Percentiles rank a stretch among this genome's conserved stretches.
phyloP scores from a whole-genome alignment of 2,113 vertebrate genomes.

The Formicarius rufipectus region DNA sequence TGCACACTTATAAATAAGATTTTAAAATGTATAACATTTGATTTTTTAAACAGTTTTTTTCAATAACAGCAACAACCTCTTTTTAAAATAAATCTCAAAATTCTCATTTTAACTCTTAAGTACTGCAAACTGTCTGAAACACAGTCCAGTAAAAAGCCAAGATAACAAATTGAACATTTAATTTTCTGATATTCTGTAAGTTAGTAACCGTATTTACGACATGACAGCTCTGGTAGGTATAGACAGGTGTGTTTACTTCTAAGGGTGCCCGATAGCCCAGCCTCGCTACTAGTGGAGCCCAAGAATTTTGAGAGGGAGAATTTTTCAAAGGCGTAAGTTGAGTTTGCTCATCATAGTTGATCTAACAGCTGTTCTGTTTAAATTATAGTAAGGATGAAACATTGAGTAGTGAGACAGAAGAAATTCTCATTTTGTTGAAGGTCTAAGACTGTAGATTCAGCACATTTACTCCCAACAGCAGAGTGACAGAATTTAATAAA shows the following conservation, averaged over 20 bases:
- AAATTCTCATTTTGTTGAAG: background rate
- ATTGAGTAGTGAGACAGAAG: background rate
- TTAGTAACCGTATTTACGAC: background rate
- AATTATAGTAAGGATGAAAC: background rate
- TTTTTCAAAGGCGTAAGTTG: background rate
- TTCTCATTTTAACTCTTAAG: background rate
- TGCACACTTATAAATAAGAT: background rate
- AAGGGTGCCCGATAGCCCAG: background rate
- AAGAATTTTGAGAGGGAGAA: background rate
- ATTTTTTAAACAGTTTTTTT: background rate
- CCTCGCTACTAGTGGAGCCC: background rate
- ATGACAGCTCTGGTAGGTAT: background rate
- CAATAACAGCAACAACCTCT: background rate
- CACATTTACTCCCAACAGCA: background rate
- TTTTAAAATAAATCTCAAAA: accelerated
- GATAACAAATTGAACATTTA: background rate
- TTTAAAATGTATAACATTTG: background rate
- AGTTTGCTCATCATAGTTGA: background rate
- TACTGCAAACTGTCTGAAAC: background rate
- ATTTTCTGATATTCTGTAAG: background rate
- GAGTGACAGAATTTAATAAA: background rate
- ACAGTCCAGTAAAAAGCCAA: background rate
- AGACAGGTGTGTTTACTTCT: background rate
- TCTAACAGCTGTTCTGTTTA: background rate
- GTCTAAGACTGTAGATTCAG: background rate